Conservation (phyloP, 1,140 invertebrate species). For the Hyphantria cunea region DNA sequence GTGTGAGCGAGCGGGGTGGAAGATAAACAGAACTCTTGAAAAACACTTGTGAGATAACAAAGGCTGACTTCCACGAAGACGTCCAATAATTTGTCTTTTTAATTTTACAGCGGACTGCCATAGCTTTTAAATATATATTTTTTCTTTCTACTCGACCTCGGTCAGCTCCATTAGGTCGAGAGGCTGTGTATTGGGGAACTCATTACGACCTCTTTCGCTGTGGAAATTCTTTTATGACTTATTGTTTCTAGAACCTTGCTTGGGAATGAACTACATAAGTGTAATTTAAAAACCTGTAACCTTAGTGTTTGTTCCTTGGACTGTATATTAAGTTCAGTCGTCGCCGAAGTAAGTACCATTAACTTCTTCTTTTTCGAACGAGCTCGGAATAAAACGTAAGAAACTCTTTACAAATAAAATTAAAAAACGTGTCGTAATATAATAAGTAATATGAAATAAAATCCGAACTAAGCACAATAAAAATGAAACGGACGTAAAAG, state of each 20-base stretch:
- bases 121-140: constrained; percentile 76
- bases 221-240: constrained; percentile 71
- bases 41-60: constrained; percentile 82
- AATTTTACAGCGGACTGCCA: constrained; percentile 78
- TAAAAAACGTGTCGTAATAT: constrained; percentile 66
- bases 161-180: constrained; percentile 67
- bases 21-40: constrained; percentile 76
- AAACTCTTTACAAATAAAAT: constrained; percentile 43
- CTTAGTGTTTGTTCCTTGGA: constrained; percentile 33
- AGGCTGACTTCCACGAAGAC: constrained; percentile 79
- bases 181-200: constrained; percentile 63
- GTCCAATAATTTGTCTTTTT: constrained; percentile 82
- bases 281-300: constrained; percentile 28
- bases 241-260: constrained; percentile 66
- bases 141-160: constrained; percentile 68
- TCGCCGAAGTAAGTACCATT: constrained; percentile 13
- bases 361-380: constrained; percentile 15
- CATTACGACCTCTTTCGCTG: constrained; percentile 63
- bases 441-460: constrained; percentile 69
- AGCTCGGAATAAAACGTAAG: constrained; percentile 17
- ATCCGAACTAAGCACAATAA: constrained; percentile 70
- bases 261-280: constrained; percentile 38
- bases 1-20: constrained; percentile 51
- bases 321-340: constrained; percentile 35
- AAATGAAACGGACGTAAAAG: constrained; percentile 69